Base-by-base conservation (phyloP, 2,113 vertebrate genomes). In the Bufo bufo region DNA sequence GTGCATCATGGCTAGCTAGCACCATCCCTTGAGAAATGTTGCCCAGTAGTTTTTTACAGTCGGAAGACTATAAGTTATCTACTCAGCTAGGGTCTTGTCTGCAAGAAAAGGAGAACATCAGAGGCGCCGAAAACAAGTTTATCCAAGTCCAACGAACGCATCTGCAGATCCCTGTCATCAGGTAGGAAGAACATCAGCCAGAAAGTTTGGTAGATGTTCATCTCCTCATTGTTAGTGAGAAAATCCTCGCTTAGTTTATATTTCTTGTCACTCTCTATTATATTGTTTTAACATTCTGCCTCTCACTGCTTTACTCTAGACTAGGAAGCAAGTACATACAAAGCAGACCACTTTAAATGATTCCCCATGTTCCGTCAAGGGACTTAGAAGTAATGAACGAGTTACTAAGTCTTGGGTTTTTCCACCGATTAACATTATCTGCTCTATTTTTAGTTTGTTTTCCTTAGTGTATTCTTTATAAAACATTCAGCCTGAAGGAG, bases 131-230 rank as follows among this genome's bases (percentile, higher is more conserved):
- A 8, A 9, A 66, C 0, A 88, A 66, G 50, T 54, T 45, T 50
- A 88, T 88, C 66, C 58, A 66, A 14, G 72, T 88, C 23, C 87
- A 52, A 45, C 61, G 82, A 23, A 88, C 69, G 43, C 23, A 88
- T 77, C 87, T 88, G 47, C 81, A 88, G 74, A 12, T 69, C 72
- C 87, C 87, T 17, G 87, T 88, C 63, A 16, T 77, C 87, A 84
- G 87, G 87, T 88, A 88, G 54, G 87, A 63, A 69, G 74, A 17
- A 49, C 20, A 2, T 47, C n/a, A 58, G 56, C 4, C 45, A 47
- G 6, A 17, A 23, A 63, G 56, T 6, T 8, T 63, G 23, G 23
- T 9, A 33, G 47, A 72, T 23, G 10, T 85, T 23, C 11, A 50
- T 45, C 23, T 59, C n/a, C 6, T 54, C 49, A 4, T 78, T 54